Evolutionary conservation across 2,888 invertebrate genomes (phyloP).

Genomic region (Minunthozetes semirufus): DNA sequence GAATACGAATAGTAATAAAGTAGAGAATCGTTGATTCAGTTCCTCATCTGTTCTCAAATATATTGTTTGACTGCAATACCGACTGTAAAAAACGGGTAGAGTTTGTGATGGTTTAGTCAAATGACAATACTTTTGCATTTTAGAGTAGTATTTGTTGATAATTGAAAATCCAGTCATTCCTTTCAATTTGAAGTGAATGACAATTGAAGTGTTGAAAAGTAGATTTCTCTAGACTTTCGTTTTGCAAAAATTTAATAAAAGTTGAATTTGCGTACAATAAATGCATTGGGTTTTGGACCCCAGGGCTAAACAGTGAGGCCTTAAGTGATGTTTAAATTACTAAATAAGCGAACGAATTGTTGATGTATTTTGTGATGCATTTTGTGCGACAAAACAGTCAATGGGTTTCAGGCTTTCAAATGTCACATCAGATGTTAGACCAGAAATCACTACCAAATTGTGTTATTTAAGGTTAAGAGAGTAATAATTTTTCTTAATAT

Average conservation of each 20-base stretch:
- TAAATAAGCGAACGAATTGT: constrained; percentile 29
- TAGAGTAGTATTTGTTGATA: constrained; percentile 8
- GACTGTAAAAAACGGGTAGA: background rate
- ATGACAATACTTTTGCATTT: constrained; percentile 12
- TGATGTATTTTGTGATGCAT: background rate
- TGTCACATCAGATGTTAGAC: background rate
- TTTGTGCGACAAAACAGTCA: background rate
- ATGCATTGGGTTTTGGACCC: background rate
- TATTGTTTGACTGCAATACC: background rate
- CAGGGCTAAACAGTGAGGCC: background rate
- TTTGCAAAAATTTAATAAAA: constrained; percentile 25
- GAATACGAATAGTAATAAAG: background rate
- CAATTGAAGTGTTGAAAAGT: constrained; percentile 18
- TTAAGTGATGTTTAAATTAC: constrained; percentile 20
- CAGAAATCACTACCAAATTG: background rate
- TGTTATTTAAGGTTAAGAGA: constrained; percentile 23
- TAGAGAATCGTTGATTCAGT: background rate
- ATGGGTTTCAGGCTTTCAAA: background rate
- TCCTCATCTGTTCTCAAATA: background rate
- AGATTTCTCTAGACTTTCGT: background rate
- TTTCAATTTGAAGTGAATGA: constrained; percentile 19
- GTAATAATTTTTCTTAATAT: background rate
- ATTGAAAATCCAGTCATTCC: constrained; percentile 24
- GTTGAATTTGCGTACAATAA: constrained; percentile 19
- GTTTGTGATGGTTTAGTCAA: background rate